These are phyloP conservation scores for Phrynocephalus guinanensis DNA, from an alignment of 2,797 vertebrate species.

Conservation along the genomic window DNA sequence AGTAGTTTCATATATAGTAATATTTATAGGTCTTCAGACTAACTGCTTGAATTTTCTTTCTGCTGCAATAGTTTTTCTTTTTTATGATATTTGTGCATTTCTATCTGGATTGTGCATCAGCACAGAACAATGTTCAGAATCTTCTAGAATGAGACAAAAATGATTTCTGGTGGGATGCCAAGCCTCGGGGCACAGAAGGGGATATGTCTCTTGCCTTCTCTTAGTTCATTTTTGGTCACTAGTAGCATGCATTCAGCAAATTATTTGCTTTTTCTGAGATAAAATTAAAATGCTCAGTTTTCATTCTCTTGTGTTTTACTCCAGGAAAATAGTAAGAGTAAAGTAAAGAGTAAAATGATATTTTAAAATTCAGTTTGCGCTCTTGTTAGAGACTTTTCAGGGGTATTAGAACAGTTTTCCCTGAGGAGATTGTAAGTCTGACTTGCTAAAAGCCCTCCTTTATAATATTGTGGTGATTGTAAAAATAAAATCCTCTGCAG, in stretches of 20 bases:
- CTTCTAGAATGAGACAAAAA: background rate
- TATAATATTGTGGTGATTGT: background rate
- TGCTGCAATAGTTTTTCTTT: background rate
- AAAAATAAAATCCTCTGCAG: conserved; percentile 6
- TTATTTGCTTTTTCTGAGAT: background rate
- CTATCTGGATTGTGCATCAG: background rate
- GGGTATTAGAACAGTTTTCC: background rate
- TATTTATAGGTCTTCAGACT: too few species aligned
- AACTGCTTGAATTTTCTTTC: too few species aligned
- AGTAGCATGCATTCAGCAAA: background rate
- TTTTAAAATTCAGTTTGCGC: background rate
- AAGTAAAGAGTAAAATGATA: background rate
- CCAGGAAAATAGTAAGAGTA: background rate
- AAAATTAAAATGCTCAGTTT: background rate
- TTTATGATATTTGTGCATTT: background rate
- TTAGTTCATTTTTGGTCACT: background rate
- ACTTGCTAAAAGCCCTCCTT: conserved; percentile 9
- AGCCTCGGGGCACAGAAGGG: background rate
- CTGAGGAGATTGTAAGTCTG: background rate
- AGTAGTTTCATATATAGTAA: too few species aligned
- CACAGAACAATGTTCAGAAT: background rate
- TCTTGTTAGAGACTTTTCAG: background rate
- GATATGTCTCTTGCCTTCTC: background rate
- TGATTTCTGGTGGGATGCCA: background rate
- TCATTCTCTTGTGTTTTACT: background rate